These are phyloP conservation scores for Cataglyphis albicans DNA, from an alignment of 2,888 invertebrate species.

Conservation along the genomic window DNA sequence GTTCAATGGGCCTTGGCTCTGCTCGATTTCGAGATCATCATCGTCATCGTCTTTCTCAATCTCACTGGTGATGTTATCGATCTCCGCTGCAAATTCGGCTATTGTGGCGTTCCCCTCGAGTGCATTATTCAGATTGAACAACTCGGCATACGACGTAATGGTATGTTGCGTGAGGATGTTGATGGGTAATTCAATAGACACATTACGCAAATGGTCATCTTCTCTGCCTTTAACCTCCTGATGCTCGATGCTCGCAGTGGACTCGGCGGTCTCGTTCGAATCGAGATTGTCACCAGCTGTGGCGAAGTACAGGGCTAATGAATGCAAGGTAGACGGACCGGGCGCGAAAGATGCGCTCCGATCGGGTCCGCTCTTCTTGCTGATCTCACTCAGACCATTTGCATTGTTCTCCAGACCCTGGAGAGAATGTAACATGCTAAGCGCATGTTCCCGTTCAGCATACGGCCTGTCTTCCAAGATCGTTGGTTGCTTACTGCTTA, in stretches of 20 bases:
- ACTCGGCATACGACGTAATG: conserved; percentile 88
- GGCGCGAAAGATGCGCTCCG: conserved; percentile 89
- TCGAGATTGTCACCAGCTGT: conserved; percentile 88
- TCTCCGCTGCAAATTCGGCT: conserved; percentile 43
- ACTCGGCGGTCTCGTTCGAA: conserved; percentile 82
- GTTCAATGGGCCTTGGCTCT: conserved; percentile 89
- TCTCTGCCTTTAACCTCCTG: conserved; percentile 36
- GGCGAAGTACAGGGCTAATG: conserved; percentile 93
- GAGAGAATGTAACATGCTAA: conserved; percentile 90
- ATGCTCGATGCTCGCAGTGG: conserved; percentile 58
- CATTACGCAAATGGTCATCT: conserved; percentile 62
- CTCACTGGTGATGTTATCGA: conserved; percentile 28
- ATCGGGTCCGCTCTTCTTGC: neutral
- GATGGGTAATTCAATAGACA: conserved; percentile 87
- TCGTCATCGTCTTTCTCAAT: conserved; percentile 56
- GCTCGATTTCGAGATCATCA: conserved; percentile 87
- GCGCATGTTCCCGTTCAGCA: conserved; percentile 89
- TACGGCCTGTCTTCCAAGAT: conserved; percentile 77
- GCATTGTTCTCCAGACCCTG: conserved; percentile 88
- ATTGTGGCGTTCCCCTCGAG: conserved; percentile 75
- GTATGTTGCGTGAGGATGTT: conserved; percentile 90
- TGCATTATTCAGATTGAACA: conserved; percentile 85
- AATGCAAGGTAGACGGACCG: conserved; percentile 92
- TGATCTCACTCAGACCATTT: conserved; percentile 65
- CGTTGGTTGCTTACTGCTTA: conserved; percentile 24